Conservation (phyloP, 2,888 invertebrate genomes). For the Drosophila acutilabella region DNA sequence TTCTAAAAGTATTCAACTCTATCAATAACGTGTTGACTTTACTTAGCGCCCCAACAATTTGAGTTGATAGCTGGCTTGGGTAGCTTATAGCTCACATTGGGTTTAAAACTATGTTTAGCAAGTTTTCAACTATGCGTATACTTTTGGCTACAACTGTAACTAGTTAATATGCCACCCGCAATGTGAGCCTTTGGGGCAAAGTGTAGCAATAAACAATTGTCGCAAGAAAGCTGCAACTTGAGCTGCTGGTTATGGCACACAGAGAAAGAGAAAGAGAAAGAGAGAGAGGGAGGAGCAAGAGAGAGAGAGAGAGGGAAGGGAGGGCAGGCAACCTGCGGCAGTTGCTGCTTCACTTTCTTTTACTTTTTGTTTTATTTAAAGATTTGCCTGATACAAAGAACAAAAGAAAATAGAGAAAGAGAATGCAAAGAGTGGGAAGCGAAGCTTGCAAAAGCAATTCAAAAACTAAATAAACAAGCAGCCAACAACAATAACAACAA, state of each 20-base stretch:
- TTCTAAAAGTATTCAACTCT: neutral
- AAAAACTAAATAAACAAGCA: constrained; percentile 51
- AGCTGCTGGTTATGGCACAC: constrained; percentile 17
- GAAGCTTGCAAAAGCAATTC: constrained; percentile 43
- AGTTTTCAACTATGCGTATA: constrained; percentile 6
- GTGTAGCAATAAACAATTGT: constrained; percentile 18
- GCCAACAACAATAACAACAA: constrained; percentile 28
- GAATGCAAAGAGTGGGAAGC: constrained; percentile 29
- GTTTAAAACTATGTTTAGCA: neutral
- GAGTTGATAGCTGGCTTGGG: no score
- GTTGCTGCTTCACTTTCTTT: constrained; percentile 6
- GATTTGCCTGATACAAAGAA: constrained; percentile 41
- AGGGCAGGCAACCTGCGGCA: constrained; percentile 9
- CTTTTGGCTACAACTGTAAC: neutral
- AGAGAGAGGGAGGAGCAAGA: no score
- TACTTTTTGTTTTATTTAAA: constrained; percentile 46
- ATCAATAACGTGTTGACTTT: neutral
- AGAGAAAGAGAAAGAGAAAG: neutral
- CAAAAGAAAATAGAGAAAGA: constrained; percentile 25
- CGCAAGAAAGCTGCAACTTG: constrained; percentile 22
- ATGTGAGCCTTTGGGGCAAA: neutral
- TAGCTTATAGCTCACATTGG: neutral
- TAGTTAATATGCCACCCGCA: neutral
- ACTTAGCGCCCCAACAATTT: neutral
- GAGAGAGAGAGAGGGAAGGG: no score